Evolutionary conservation across 1,140 invertebrate genomes (phyloP).

Genomic region (Geopemphigus sp.): DNA sequence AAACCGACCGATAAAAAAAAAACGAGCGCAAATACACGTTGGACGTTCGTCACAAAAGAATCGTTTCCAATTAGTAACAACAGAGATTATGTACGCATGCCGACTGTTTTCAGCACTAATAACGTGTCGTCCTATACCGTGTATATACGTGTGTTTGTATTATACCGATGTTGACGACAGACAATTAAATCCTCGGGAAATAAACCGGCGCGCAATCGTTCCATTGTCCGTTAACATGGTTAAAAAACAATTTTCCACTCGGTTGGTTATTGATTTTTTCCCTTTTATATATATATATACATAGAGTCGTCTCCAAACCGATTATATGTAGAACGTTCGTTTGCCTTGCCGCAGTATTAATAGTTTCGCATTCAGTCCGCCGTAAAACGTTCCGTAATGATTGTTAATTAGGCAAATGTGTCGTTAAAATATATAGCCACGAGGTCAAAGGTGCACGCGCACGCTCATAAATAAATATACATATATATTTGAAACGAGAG

Average conservation of each 20-base stretch:
- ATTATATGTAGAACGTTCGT: not conserved
- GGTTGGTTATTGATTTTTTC: slow-evolving; percentile 46
- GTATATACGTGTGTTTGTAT: slow-evolving; percentile 10
- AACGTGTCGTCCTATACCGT: slow-evolving; percentile 17
- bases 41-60: slow-evolving; percentile 6
- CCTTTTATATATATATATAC: too few relatives aligned
- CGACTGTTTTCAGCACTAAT: slow-evolving; percentile 26
- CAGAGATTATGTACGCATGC: slow-evolving; percentile 7
- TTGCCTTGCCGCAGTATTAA: not conserved
- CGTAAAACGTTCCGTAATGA: slow-evolving; percentile 42
- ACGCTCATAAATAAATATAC: slow-evolving; percentile 24
- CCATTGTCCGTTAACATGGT: slow-evolving; percentile 42
- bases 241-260: slow-evolving; percentile 49
- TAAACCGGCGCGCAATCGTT: slow-evolving; percentile 28
- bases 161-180: slow-evolving; percentile 22
- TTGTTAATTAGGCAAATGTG: slow-evolving; percentile 36
- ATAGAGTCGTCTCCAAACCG: slow-evolving; percentile 7
- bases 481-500: not conserved
- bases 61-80: slow-evolving; percentile 45
- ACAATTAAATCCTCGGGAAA: slow-evolving; percentile 41
- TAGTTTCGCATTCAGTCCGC: not conserved
- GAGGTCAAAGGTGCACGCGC: too few relatives aligned
- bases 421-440: too few relatives aligned
- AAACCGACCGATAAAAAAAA: slow-evolving; percentile 1
- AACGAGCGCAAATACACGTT: not conserved